Evolutionary conservation across 2,888 invertebrate species (phyloP), one percentile per base, ranked within the genome.

Genomic region (Trichacis sp.): DNA sequence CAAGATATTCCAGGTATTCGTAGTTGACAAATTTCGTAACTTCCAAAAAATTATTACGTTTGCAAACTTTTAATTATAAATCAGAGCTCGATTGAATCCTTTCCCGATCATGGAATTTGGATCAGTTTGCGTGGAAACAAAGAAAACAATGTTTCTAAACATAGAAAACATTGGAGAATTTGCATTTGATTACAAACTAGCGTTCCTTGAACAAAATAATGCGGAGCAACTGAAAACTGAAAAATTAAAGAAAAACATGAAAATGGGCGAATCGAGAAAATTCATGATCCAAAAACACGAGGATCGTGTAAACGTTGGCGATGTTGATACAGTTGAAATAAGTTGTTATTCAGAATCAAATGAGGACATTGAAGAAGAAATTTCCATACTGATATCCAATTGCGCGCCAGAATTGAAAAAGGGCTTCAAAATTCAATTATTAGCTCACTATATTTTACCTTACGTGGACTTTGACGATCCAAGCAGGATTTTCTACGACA

Each of bases 131-230:
- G 84, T 89, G 4, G 87, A 86, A 6, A 86, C 85, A 5, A 84
- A 84, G 18, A 87, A 88, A 57, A 81, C 78, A n/a, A 85, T 87
- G 75, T 86, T 87, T 17, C 85, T 91, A 0, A 86, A 87, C 54
- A 77, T 91, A 18, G 88, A 87, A 69, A 91, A 91, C 74, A 87
- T 82, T 0, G 90, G 91, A 64, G 86, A 86, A 77, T 90, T 89
- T 74, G 86, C 88, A 0, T 86, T 89, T 9, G 85, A 85, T 0
- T 89, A 18, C 18, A 43, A 43, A 18, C 8, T 43, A 19, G 36
- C 9, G 12, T 18, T 29, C 1, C 14, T 6, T 20, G 4, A 9
- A 12, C 3, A 38, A 20, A 20, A 50, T 12, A 6, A 40, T 9
- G 12, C 14, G n/a, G 40, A 12, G 24, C 20, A 15, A 45, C 17